These are phyloP conservation scores for Unio pictorum DNA, from an alignment of 2,888 invertebrate species.

Conservation along the genomic window DNA sequence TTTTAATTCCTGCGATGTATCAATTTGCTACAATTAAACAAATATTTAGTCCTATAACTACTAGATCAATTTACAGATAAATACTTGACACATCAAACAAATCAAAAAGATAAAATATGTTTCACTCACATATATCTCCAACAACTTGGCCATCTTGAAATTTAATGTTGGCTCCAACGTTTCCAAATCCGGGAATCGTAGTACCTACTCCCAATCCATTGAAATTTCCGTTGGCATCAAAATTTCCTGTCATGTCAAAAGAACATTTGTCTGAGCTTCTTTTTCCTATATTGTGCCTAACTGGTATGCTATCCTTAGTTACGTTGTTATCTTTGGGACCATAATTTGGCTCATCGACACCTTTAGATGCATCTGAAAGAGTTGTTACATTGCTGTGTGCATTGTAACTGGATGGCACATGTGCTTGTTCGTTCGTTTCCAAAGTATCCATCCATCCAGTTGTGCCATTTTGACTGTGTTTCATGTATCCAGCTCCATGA, in stretches of 20 bases:
- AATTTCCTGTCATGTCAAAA: constrained; percentile 1
- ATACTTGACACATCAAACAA: not conserved
- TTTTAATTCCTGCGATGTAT: too few species aligned
- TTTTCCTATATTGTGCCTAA: too few species aligned
- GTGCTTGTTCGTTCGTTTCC: too few species aligned
- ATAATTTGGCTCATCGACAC: too few species aligned
- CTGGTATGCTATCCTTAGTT: too few species aligned
- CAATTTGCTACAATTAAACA: too few species aligned
- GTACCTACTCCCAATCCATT: not conserved
- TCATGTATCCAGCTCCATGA: not conserved
- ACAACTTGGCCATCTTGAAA: constrained; percentile 5
- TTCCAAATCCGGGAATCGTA: constrained; percentile 5
- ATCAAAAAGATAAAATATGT: not conserved
- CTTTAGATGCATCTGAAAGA: too few species aligned
- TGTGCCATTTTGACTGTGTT: constrained; percentile 1
- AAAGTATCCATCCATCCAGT: not conserved
- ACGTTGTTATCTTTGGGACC: too few species aligned
- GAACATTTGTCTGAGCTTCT: constrained; percentile 4
- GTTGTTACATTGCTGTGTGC: too few species aligned
- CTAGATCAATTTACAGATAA: too few species aligned
- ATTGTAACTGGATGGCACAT: too few species aligned
- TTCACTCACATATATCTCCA: constrained; percentile 2
- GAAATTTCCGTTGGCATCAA: not conserved
- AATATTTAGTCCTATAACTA: too few species aligned
- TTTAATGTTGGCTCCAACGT: not conserved